A percentile compares a stretch with the other conserved stretches of the same genome.
Evolutionary conservation across 2,797 vertebrate species (phyloP).

Genomic region (Tadarida brasiliensis): DNA sequence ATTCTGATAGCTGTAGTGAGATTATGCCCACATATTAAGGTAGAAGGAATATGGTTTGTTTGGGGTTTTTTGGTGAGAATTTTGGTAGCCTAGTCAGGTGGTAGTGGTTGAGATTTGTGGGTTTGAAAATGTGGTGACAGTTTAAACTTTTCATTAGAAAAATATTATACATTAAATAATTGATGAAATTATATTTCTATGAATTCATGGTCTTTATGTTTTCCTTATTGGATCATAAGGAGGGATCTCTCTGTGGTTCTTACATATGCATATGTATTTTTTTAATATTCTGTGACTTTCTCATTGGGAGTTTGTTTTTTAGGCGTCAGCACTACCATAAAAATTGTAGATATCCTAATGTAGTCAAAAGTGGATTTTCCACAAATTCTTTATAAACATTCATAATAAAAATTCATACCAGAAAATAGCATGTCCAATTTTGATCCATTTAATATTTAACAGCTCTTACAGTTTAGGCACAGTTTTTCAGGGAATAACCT

Average conservation of each 20-base stretch:
- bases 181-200: neutral
- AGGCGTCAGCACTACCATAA: neutral
- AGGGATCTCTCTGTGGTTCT: neutral
- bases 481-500: neutral
- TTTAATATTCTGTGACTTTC: neutral
- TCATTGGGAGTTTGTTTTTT: neutral
- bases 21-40: neutral
- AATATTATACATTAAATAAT: neutral
- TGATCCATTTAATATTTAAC: neutral
- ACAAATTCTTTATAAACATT: constrained; percentile 20
- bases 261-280: neutral
- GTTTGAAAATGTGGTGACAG: neutral
- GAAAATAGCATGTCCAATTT: neutral
- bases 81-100: neutral
- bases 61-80: neutral
- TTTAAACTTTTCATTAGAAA: constrained; percentile 4
- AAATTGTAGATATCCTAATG: neutral
- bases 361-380: constrained; percentile 7
- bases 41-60: neutral
- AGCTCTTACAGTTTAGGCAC: neutral
- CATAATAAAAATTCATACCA: neutral
- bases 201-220: neutral
- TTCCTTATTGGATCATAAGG: neutral
- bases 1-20: neutral
- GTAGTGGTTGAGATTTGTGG: neutral